A percentile compares a stretch with the other conserved stretches of the same genome.
Evolutionary conservation across 2,113 vertebrate species (phyloP).

Genomic region (Rhombomys opimus): DNA sequence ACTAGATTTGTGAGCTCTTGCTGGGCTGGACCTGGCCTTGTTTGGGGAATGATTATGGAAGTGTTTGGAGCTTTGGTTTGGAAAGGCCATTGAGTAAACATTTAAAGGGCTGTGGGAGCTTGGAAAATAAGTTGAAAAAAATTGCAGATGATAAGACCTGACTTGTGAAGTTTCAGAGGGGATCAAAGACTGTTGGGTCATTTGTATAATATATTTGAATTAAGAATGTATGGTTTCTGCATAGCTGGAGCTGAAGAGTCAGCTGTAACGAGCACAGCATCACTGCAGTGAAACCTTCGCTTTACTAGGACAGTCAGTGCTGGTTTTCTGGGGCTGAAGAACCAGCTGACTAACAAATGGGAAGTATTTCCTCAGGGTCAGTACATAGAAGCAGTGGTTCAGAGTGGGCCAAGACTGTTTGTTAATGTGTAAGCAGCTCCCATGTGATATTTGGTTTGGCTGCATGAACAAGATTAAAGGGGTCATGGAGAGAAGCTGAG

Average conservation of each 20-base stretch:
- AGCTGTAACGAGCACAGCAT: background rate
- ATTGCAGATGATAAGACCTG: background rate
- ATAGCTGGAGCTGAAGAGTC: background rate
- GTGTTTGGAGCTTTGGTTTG: background rate
- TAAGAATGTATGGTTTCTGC: background rate
- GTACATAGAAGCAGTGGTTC: background rate
- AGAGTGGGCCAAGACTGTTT: background rate
- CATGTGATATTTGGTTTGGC: background rate
- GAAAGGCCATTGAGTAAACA: background rate
- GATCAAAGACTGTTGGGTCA: background rate
- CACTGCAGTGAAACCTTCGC: background rate
- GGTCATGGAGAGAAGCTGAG: background rate
- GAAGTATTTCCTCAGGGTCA: background rate
- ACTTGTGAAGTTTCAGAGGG: background rate
- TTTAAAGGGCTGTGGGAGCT: background rate
- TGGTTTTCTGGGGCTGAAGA: background rate
- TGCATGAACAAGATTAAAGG: background rate
- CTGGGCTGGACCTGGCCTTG: background rate
- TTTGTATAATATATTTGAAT: background rate
- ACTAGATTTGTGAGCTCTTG: background rate
- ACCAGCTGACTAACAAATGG: background rate
- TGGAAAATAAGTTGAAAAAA: background rate
- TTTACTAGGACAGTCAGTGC: background rate
- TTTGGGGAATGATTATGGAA: background rate
- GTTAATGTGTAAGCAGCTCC: background rate